phyloP scores from a whole-genome alignment of 2,888 invertebrate genomes.

The Plutella xylostella region DNA sequence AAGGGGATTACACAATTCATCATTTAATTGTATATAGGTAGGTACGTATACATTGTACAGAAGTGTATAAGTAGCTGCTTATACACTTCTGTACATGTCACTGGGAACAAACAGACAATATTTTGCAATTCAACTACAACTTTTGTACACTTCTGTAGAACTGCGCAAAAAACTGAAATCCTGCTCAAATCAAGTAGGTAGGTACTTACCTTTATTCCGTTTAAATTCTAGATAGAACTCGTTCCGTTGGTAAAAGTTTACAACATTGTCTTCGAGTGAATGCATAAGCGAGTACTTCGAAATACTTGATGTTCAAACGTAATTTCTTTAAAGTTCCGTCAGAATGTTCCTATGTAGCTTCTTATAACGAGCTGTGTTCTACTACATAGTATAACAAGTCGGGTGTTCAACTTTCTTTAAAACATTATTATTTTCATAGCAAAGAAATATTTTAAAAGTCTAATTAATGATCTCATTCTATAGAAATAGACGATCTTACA shows the following conservation, averaged over 20 bases:
- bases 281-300: slow-evolving; percentile 38
- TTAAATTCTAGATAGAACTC: slow-evolving; percentile 34
- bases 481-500: no score
- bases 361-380: background rate
- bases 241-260: slow-evolving; percentile 31
- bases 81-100: no score
- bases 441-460: no score
- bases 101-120: no score
- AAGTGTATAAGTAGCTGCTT: no score
- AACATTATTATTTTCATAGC: no score
- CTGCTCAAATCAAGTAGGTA: slow-evolving; percentile 37
- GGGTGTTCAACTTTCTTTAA: no score
- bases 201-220: slow-evolving; percentile 27
- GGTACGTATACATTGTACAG: no score
- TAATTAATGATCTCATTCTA: no score
- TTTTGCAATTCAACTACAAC: background rate
- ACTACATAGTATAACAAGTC: no score
- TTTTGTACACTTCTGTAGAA: background rate
- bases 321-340: slow-evolving; percentile 24
- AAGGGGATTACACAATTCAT: no score
- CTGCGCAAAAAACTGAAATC: slow-evolving; percentile 32
- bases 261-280: slow-evolving; percentile 38
- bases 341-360: background rate
- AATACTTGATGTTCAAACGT: slow-evolving; percentile 20
- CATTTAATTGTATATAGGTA: no score